Base-by-base conservation (phyloP, 2,888 invertebrate species). In the Stenurella melanura region DNA sequence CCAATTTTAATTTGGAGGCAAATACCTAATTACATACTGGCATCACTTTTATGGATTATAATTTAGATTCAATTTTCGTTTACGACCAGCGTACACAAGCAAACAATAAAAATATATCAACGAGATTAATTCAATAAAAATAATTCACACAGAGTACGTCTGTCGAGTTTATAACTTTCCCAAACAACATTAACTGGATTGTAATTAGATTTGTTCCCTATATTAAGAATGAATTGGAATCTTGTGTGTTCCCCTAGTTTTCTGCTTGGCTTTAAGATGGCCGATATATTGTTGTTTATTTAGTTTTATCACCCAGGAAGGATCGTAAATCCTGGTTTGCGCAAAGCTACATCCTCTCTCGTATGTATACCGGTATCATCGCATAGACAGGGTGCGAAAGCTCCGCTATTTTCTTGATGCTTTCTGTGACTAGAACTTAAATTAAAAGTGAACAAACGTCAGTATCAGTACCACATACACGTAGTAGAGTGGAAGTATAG, bases 221-320 rank as follows among this genome's bases (percentile, higher is more conserved):
- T 50, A 50, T 50, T 50, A 50, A n/a, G 50, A 12, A 50, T 50
- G 50, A n/a, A 50, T 50, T 50, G n/a, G 50, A 50, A 50, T 50
- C 50, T n/a, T 50, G 6, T n/a, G 6, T n/a, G n/a, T 50, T 50
- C n/a, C 5, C n/a, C n/a, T 50, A 6, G 4, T 42, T n/a, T 50
- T 50, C 50, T 50, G 50, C n/a, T 50, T 50, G n/a, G 50, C 50
- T 50, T 50, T n/a, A 50, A n/a, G 50, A 50, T 50, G 50, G 50
- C 50, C 50, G 50, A 50, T 50, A 50, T 50, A 50, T 50, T 50
- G 50, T n/a, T 50, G 50, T 50, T 50, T 50, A 50, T 50, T 50
- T 50, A 50, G 50, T 50, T 50, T 50, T 50, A 50, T 50, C 50
- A 50, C 50, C 50, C n/a, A 50, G 50, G 50, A 4, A 50, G 50